A percentile compares a stretch with the other conserved stretches of the same genome.
Evolutionary conservation across 2,888 invertebrate species (phyloP).

Genomic region (Cybosia mesomella): DNA sequence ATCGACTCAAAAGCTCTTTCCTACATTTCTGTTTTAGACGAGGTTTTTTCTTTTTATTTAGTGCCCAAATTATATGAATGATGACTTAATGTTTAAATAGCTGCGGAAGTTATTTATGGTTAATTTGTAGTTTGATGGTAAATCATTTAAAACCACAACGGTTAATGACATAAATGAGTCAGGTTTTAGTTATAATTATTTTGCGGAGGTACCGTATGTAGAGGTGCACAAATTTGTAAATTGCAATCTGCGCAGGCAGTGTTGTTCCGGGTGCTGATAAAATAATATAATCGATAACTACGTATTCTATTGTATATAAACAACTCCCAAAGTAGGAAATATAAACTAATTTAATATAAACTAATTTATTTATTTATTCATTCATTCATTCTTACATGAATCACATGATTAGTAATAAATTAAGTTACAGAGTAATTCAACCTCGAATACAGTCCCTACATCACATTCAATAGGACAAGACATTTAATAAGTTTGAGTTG

Average conservation of each 20-base stretch:
- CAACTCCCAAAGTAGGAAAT: background rate
- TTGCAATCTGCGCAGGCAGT: background rate
- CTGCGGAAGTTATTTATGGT: background rate
- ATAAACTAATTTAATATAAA: background rate
- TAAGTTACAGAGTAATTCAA: too few species aligned
- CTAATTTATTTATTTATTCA: background rate
- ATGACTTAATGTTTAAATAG: background rate
- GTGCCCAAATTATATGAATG: background rate
- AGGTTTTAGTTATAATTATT: too few species aligned
- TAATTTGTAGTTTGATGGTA: slow-evolving; percentile 1
- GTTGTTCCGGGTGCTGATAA: background rate
- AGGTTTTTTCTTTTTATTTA: too few species aligned
- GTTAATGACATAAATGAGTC: background rate
- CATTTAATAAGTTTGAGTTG: too few species aligned
- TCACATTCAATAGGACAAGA: too few species aligned
- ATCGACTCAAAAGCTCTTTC: too few species aligned
- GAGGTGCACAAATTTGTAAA: background rate
- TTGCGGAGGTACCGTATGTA: too few species aligned
- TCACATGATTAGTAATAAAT: background rate
- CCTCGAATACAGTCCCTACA: too few species aligned
- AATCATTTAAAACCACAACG: background rate
- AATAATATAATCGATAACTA: background rate
- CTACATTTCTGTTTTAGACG: too few species aligned
- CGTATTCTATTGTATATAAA: background rate
- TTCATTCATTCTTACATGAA: background rate